Percentiles rank a stretch among this genome's conserved stretches.
Conservation (phyloP, 2,113 vertebrate species). For the Petrocephalus zakoni region DNA sequence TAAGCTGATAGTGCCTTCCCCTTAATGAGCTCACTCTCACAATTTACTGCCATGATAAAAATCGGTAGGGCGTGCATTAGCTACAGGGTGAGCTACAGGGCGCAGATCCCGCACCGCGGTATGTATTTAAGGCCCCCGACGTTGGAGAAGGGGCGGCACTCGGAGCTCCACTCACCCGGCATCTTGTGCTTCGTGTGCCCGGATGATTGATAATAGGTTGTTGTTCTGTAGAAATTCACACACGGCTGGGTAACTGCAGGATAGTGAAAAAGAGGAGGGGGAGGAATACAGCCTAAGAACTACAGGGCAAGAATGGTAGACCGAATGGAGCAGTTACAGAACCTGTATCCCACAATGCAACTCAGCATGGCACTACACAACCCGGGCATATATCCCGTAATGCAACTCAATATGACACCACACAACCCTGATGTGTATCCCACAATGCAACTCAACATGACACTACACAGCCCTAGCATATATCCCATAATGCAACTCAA, state of each 20-base stretch:
- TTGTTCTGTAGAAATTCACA: conserved; percentile 47
- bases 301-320: conserved; percentile 6
- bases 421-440: background rate
- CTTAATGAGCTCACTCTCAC: background rate
- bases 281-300: conserved; percentile 31
- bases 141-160: background rate
- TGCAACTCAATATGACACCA: background rate
- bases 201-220: conserved; percentile 46
- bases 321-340: conserved; percentile 18
- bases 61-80: background rate
- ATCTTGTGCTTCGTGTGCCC: conserved; percentile 60
- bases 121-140: background rate
- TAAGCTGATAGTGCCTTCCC: background rate
- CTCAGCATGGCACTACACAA: background rate
- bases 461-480: background rate
- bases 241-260: conserved; percentile 40
- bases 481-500: background rate
- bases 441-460: background rate
- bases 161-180: conserved; percentile 65
- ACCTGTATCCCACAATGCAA: background rate
- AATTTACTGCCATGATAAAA: background rate
- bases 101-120: background rate
- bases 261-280: conserved; percentile 31
- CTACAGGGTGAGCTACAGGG: background rate
- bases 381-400: background rate